These are phyloP conservation scores for Boulengerochromis microlepis DNA, from an alignment of 2,113 vertebrate species.

Conservation along the genomic window DNA sequence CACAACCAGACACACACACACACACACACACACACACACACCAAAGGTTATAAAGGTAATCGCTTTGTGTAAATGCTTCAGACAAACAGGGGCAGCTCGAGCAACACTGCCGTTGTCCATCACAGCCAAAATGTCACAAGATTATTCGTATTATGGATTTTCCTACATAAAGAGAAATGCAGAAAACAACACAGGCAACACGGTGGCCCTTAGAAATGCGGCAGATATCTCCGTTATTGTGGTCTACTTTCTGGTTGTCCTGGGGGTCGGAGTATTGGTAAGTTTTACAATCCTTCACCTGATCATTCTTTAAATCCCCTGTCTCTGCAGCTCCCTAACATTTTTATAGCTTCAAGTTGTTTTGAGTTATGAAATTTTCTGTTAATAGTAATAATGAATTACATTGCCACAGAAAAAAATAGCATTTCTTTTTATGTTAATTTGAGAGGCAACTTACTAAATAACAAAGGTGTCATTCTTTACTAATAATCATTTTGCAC, in stretches of 20 bases:
- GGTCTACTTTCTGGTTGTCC: slow-evolving; percentile 86
- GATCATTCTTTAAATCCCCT: not conserved
- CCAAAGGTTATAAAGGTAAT: slow-evolving; percentile 17
- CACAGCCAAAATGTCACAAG: slow-evolving; percentile 45
- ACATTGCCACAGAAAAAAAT: not conserved
- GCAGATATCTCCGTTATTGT: slow-evolving; percentile 92
- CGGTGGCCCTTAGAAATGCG: slow-evolving; percentile 73
- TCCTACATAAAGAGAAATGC: slow-evolving; percentile 1
- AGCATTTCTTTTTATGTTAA: not conserved
- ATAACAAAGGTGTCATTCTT: not conserved
- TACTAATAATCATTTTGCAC: not conserved
- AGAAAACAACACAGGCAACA: not conserved
- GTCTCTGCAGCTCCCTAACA: not conserved
- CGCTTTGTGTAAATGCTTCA: not conserved
- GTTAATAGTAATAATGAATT: not conserved
- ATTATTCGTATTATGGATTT: slow-evolving; percentile 68
- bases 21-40: not conserved
- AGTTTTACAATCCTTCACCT: slow-evolving; percentile 40
- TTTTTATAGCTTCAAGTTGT: not conserved
- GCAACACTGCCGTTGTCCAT: not conserved
- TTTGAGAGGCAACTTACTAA: not conserved
- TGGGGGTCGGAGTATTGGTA: slow-evolving; percentile 92
- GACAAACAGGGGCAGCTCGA: not conserved
- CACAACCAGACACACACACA: not conserved
- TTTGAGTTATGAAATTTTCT: not conserved